phyloP scores from a whole-genome alignment of 2,888 invertebrate genomes.

The Steinernema scapterisci region DNA sequence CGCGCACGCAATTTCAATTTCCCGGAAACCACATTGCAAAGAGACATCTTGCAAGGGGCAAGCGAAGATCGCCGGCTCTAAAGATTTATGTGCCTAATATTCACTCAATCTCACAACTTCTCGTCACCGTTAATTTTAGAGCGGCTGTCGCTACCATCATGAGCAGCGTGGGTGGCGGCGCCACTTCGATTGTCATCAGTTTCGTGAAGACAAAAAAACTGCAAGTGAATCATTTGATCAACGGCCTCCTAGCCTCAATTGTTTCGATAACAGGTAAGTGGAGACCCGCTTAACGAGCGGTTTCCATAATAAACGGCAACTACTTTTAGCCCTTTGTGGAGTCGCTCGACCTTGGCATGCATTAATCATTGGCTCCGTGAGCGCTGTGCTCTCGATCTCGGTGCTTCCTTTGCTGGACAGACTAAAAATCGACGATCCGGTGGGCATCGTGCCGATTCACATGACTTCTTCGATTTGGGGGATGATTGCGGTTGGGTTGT shows the following conservation, averaged over 20 bases:
- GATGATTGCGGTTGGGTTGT: constrained; percentile 68
- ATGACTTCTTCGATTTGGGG: constrained; percentile 65
- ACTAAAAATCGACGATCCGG: constrained; percentile 45
- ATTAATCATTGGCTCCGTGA: constrained; percentile 55
- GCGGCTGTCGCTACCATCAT: constrained; percentile 59
- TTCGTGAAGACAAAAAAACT: constrained; percentile 53
- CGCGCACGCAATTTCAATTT: no score
- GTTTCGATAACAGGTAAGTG: constrained; percentile 55
- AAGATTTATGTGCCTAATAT: no score
- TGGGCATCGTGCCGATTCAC: constrained; percentile 59
- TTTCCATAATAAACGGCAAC: not conserved
- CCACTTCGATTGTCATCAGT: constrained; percentile 53
- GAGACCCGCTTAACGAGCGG: not conserved
- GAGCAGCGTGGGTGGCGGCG: constrained; percentile 57
- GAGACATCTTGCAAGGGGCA: no score
- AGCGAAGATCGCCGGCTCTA: no score
- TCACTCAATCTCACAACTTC: no score
- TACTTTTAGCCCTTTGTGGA: constrained; percentile 52
- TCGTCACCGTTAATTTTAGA: constrained; percentile 29
- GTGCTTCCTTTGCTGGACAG: constrained; percentile 53
- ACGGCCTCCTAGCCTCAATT: constrained; percentile 56
- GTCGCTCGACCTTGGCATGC: constrained; percentile 60
- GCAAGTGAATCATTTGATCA: constrained; percentile 51
- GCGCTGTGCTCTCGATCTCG: constrained; percentile 50
- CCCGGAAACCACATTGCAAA: no score